Base-by-base conservation (phyloP, 2,113 vertebrate species). In the Terrapene triunguis region DNA sequence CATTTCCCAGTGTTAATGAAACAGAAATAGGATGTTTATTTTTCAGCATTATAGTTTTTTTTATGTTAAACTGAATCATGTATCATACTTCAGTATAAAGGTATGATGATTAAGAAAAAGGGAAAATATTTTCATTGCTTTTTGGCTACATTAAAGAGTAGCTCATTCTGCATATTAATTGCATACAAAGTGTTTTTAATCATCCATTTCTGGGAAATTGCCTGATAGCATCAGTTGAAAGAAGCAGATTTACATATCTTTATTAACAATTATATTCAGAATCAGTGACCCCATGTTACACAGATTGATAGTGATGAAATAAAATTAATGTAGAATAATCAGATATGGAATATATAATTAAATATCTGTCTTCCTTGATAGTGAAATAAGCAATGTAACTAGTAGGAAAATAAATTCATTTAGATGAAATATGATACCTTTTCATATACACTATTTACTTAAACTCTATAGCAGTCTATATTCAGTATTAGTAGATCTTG, bases 231-330 rank as follows among this genome's bases (percentile, higher is more conserved):
- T 54, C 91, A 88, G 50, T 93, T 96, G 94, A 94, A 97, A 93
- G 62, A 92, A 94, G 62, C 53, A 80, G 10, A 88, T 89, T 53
- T 1, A 3, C 54, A 21, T 87, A 48, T 85, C 90, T 92, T 44
- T 21, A 1, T 69, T 82, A 95, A 95, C 59, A 38, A 89, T 92
- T 95, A 55, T 94, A 92, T 92, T 96, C 12, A 22, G 94, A 97
- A 87, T n/a, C 82, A 62, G 83, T 90, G 65, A 74, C 14, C 32
- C 48, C 7, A 9, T 88, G 85, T 84, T 96, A 84, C 72, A 80
- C 81, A 42, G 86, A 88, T 48, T 84, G 54, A 47, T 93, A 80
- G 19, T 89, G 59, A 29, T 96, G 81, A 93, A 91, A 91, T 93
- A 87, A 91, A 95, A 85, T 93, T 85, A 91, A 59, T 62, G 47